Base-by-base conservation (phyloP, 2,113 vertebrate genomes). In the Larimichthys polyactis region DNA sequence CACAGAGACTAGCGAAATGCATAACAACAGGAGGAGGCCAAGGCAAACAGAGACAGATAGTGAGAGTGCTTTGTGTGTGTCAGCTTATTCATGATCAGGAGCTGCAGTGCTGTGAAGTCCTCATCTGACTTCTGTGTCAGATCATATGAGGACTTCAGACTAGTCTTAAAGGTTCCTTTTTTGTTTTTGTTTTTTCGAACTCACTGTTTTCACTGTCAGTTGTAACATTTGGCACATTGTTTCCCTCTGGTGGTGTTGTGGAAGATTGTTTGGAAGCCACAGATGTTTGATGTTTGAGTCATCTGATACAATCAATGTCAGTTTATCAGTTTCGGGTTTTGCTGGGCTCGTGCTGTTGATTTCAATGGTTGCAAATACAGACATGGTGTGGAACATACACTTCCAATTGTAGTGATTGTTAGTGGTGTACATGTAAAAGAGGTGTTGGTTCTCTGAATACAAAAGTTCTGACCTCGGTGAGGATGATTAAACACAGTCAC, bases 61-160 rank as follows among this genome's bases (percentile, higher is more conserved):
- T 46, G 54, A 72, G 43, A 68, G 12, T 5, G 22, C 2, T 19
- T 27, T 52, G 62, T 17, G 2, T 46, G 49, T 51, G n/a, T 64
- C 60, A 14, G 69, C 75, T 40, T 49, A 62, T 78, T 81, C 63
- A 51, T 2, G 43, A 48, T 27, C 17, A 54, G 71, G 16, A 78
- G 29, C 40, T 76, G 52, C 71, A 59, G n/a, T 14, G 64, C 52
- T 32, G 67, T 3, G 32, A 4, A 49, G 46, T 71, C 15, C 9
- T 80, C 4, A 19, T 69, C 32, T 14, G 54, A 71, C 36, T 58
- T 48, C 54, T 36, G 11, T 29, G 29, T 29, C 29, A 29, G 32
- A 36, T 36, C 32, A 36, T 5, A 36, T 36, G 32, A 36, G 32
- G 32, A 36, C 20, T 44, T 80, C 27, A 66, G 55, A 58, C 20